These are phyloP conservation scores for Macroglossus sobrinus DNA, from an alignment of 2,113 vertebrate species.

Conservation along the genomic window DNA sequence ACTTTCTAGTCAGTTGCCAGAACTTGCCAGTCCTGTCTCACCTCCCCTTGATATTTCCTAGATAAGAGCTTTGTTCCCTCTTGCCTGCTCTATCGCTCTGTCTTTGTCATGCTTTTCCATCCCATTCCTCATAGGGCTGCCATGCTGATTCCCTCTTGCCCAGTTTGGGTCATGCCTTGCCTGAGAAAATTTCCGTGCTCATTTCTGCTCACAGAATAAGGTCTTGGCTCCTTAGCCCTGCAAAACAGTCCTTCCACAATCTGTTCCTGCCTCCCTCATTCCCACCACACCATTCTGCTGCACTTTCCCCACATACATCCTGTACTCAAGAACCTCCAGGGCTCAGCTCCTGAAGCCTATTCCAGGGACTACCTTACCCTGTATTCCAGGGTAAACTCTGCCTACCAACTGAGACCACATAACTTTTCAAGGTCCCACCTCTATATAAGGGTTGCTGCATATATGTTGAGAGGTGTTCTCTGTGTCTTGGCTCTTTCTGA, in stretches of 20 bases:
- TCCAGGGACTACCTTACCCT: background rate
- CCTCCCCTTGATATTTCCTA: background rate
- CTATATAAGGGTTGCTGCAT: background rate
- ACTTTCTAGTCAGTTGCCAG: background rate
- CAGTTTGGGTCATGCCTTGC: background rate
- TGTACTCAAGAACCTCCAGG: background rate
- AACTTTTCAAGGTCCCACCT: background rate
- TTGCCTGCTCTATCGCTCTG: background rate
- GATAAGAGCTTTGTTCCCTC: no score
- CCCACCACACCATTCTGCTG: background rate
- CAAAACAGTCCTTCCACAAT: background rate
- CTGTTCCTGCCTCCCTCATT: background rate
- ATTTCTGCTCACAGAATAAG: background rate
- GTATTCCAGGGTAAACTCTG: background rate
- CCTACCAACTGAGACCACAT: background rate
- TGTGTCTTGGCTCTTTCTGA: background rate
- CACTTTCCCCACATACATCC: accelerated
- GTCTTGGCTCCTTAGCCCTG: background rate
- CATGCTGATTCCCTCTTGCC: background rate
- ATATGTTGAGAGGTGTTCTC: background rate
- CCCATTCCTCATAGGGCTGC: background rate
- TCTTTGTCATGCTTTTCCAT: background rate
- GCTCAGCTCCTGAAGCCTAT: background rate
- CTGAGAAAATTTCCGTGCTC: background rate
- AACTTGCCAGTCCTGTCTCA: background rate